phyloP scores from a whole-genome alignment of 2,888 invertebrate species.

The Philereme transversata region DNA sequence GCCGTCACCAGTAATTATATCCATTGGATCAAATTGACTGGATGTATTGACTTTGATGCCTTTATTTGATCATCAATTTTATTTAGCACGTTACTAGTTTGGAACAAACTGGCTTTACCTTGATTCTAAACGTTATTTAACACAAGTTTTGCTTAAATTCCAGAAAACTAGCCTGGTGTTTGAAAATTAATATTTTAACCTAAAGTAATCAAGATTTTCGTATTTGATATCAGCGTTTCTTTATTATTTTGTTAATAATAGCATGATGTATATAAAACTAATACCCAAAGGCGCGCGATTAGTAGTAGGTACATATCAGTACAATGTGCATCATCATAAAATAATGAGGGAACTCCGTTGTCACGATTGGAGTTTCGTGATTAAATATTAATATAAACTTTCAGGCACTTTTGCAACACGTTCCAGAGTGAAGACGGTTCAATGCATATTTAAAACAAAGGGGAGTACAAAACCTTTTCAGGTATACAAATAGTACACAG shows the following conservation, averaged over 20 bases:
- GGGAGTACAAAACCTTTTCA: slow-evolving; percentile 38
- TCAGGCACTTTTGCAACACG: slow-evolving; percentile 68
- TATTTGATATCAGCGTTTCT: background rate
- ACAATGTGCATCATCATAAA: slow-evolving; percentile 42
- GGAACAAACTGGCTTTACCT: too few relatives aligned
- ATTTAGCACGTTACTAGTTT: background rate
- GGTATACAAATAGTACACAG: slow-evolving; percentile 11
- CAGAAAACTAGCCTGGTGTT: too few relatives aligned
- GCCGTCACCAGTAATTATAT: slow-evolving; percentile 47
- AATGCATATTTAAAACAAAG: slow-evolving; percentile 76
- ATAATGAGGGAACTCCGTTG: slow-evolving; percentile 26
- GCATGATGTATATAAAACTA: too few relatives aligned
- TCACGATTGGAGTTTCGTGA: slow-evolving; percentile 67
- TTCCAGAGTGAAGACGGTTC: slow-evolving; percentile 60
- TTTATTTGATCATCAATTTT: background rate
- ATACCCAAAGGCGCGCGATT: background rate
- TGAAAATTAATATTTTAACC: too few relatives aligned
- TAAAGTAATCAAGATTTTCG: too few relatives aligned
- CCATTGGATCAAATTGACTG: slow-evolving; percentile 30
- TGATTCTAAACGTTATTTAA: too few relatives aligned
- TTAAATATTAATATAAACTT: slow-evolving; percentile 76
- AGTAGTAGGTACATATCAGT: slow-evolving; percentile 39
- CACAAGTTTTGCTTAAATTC: too few relatives aligned
- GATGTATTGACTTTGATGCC: slow-evolving; percentile 5
- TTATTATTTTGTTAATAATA: background rate